phyloP scores from a whole-genome alignment of 2,113 vertebrate species.

The Hassar affinis region DNA sequence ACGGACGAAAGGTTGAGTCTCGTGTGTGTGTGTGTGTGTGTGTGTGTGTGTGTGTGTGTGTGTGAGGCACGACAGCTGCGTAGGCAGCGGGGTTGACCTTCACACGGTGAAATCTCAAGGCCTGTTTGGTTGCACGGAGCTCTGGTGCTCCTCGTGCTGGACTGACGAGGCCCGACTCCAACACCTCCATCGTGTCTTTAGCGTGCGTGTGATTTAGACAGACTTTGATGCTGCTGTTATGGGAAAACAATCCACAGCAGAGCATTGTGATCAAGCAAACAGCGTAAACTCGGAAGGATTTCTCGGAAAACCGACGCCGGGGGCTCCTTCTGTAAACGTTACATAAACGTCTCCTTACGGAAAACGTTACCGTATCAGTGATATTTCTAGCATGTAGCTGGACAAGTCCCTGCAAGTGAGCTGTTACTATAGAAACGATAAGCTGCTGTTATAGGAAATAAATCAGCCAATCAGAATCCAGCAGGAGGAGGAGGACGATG shows the following conservation, averaged over 20 bases:
- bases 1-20: constrained; percentile 40
- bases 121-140: constrained; percentile 61
- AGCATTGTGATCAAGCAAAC: neutral
- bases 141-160: constrained; percentile 34
- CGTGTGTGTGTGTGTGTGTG: constrained; percentile 44
- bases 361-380: no score
- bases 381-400: no score
- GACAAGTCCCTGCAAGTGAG: no score
- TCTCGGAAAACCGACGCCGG: neutral
- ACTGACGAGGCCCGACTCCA: constrained; percentile 1
- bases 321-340: neutral
- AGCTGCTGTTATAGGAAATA: neutral
- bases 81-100: constrained; percentile 74
- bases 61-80: constrained; percentile 73
- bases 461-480: neutral
- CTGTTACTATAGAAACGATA: constrained; percentile 1
- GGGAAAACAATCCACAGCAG: neutral
- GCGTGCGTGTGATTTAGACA: neutral
- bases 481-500: neutral
- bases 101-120: constrained; percentile 71
- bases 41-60: constrained; percentile 51
- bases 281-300: neutral
- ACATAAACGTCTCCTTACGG: no score
- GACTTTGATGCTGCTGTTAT: neutral
- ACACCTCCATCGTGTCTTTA: neutral